Conservation (phyloP, 2,888 invertebrate genomes). For the Lasiommata megera region DNA sequence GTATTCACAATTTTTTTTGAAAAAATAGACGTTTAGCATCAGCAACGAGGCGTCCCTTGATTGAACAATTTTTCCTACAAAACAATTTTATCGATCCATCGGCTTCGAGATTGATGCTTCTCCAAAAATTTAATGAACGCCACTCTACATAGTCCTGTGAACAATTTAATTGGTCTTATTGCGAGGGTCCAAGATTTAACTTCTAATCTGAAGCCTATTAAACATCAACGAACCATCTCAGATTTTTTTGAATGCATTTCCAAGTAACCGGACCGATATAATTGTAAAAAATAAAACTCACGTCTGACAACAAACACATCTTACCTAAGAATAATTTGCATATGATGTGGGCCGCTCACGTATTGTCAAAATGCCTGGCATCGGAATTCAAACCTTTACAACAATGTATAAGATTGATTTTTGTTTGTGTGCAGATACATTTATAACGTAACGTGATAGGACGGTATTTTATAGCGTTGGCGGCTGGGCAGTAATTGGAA, state of each 20-base stretch:
- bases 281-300: constrained; percentile 79
- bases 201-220: constrained; percentile 80
- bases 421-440: constrained; percentile 29
- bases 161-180: constrained; percentile 58
- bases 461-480: constrained; percentile 69
- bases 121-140: too few species aligned
- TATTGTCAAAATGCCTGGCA: constrained; percentile 22
- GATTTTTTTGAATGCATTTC: constrained; percentile 78
- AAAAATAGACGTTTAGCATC: too few species aligned
- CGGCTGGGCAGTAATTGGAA: constrained; percentile 79
- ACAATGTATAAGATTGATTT: constrained; percentile 29
- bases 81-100: too few species aligned
- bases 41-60: too few species aligned
- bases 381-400: constrained; percentile 27
- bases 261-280: constrained; percentile 77
- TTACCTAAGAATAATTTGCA: constrained; percentile 80
- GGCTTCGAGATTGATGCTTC: too few species aligned
- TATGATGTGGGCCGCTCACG: constrained; percentile 39
- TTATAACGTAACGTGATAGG: constrained; percentile 41
- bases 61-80: too few species aligned
- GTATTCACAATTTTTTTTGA: too few species aligned
- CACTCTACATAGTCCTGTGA: constrained; percentile 47
- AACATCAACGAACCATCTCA: constrained; percentile 71
- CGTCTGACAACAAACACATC: constrained; percentile 77
- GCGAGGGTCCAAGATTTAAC: constrained; percentile 70